Evolutionary conservation across 2,113 vertebrate genomes (phyloP).

Genomic region (Brachionichthys hirsutus): DNA sequence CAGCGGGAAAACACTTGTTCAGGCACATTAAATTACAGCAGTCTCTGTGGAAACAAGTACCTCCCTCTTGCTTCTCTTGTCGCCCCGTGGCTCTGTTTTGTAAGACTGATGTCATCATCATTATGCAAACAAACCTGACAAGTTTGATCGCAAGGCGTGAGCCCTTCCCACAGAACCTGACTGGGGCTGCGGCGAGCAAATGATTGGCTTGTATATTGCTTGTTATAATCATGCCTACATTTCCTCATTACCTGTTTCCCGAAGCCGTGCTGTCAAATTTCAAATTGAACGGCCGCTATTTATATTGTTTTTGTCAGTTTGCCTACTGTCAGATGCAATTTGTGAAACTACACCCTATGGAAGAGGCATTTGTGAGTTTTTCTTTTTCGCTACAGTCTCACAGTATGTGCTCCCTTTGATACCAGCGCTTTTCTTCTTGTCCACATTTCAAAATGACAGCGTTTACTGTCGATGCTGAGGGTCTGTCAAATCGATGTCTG

Average conservation of each 20-base stretch:
- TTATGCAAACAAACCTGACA: slow-evolving; percentile 59
- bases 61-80: slow-evolving; percentile 27
- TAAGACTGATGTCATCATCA: slow-evolving; percentile 57
- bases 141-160: slow-evolving; percentile 28
- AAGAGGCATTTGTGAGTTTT: slow-evolving; percentile 13
- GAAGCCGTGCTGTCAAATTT: slow-evolving; percentile 1
- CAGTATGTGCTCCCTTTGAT: slow-evolving; percentile 21
- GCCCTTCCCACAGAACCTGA: slow-evolving; percentile 41
- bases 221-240: slow-evolving; percentile 11
- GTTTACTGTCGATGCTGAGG: slow-evolving; percentile 34
- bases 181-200: slow-evolving; percentile 32
- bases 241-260: slow-evolving; percentile 20
- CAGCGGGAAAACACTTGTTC: slow-evolving; percentile 15
- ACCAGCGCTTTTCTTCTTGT: slow-evolving; percentile 13
- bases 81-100: slow-evolving; percentile 43
- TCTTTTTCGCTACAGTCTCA: slow-evolving; percentile 21
- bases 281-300: slow-evolving; percentile 16
- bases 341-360: not conserved
- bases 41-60: slow-evolving; percentile 44
- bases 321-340: not conserved
- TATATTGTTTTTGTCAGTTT: slow-evolving; percentile 26
- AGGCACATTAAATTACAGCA: slow-evolving; percentile 30
- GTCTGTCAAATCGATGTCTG: slow-evolving; percentile 47
- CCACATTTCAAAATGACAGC: slow-evolving; percentile 36
- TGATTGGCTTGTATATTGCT: slow-evolving; percentile 37